Base-by-base conservation (phyloP, 2,888 invertebrate species). In the Stenodera caucasica region DNA sequence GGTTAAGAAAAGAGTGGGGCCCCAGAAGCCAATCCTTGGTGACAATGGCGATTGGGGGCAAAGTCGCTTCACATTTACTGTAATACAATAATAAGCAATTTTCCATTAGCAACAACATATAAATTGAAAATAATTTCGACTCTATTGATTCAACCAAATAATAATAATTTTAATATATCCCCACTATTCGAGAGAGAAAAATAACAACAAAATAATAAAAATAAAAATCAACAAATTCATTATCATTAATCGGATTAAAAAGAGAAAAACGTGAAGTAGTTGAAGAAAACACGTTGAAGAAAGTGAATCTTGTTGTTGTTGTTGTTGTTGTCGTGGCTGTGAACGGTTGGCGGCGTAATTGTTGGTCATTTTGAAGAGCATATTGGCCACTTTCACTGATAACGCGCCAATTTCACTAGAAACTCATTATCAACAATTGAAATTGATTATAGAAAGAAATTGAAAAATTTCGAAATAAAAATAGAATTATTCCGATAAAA, bases 281-380 rank as follows among this genome's bases (percentile, higher is more conserved):
- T 21, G 45, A 45, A 45, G 45, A 21, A 45, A 45, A 45, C 45
- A 8, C 45, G 50, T 58, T 57, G 53, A 65, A 58, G 65, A 67
- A 67, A 67, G 67, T 67, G 67, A 67, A 67, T 67, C 64, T 67
- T 63, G 55, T 61, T 29, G 12, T n/a, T n/a, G n/a, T n/a, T n/a
- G n/a, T n/a, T n/a, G n/a, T n/a, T n/a, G n/a, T n/a, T 33, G 37
- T 14, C 37, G 21, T 9, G 32, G 50, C 50, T 54, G 6, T 29
- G 32, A 33, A 53, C 15, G 30, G 40, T 45, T 45, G 45, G 15
- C 37, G 37, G 37, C 37, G 15, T 26, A 35, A 26, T 30, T 40
- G 57, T 57, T 51, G 37, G 26, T 32, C 23, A 59, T 26, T 33
- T 15, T 54, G 50, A 32, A 21, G 11, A 21, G 53, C 51, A 33